Evolutionary conservation across 2,888 invertebrate genomes (phyloP), one percentile per base, ranked within the genome.

Genomic region (Dascillus cervinus): DNA sequence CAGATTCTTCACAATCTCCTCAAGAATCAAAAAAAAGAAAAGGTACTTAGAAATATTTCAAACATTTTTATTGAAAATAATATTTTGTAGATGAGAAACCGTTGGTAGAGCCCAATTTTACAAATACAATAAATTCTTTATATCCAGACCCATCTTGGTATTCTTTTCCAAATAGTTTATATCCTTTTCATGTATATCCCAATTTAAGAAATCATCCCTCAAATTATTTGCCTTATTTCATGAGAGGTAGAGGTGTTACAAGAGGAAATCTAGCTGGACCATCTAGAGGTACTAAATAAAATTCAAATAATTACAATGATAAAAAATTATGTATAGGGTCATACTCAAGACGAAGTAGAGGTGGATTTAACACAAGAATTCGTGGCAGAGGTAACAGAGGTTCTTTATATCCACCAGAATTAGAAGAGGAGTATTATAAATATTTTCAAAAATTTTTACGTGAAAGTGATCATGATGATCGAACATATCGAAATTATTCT

Each of bases 361-460:
- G 52, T 26, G 49, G 49, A 3, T 37, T 28, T 17, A 23, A 28
- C 19, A 13, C 24, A 1, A 39, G 49, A n/a, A 43, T 62, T 43
- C 47, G 67, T 10, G 63, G 64, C 32, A 47, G 55, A 9, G 43
- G 50, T 3, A 43, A 39, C 13, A 46, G 44, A 24, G 26, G 41
- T 14, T 34, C 35, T 11, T 30, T 42, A 27, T 53, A 56, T 30
- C 41, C 50, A 2, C 52, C 52, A 8, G 57, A 58, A 29, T 19
- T 56, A 8, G 53, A 68, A 40, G 66, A 68, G 20, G 65, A 69
- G 41, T 70, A 70, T 46, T 64, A 66, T 42, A 75, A 75, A 46
- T 77, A 79, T 38, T 77, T 77, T 43, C 72, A 75, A 27, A 75
- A 70, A 47, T 62, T 79, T 17, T 66, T 74, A 0, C 71, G 73